phyloP scores from a whole-genome alignment of 2,113 vertebrate genomes.

The Lophius piscatorius region DNA sequence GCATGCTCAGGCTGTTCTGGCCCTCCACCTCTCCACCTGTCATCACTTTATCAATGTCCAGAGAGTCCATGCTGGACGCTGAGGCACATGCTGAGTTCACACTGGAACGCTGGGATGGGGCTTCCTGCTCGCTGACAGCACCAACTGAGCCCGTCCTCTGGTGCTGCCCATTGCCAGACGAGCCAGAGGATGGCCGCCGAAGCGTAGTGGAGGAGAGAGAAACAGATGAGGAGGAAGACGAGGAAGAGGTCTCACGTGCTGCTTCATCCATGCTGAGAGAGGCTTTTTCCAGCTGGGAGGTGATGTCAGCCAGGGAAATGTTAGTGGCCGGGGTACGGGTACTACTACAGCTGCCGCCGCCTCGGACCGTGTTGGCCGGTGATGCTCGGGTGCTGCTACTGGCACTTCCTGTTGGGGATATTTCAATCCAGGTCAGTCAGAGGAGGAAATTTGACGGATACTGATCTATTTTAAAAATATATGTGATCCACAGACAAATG shows the following conservation, averaged over 20 bases:
- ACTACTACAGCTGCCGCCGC: constrained; percentile 76
- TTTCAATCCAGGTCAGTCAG: neutral
- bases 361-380: constrained; percentile 87
- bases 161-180: constrained; percentile 83
- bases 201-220: constrained; percentile 76
- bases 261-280: constrained; percentile 99
- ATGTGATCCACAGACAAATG: too few relatives aligned
- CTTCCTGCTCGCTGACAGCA: constrained; percentile 90
- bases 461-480: too few relatives aligned
- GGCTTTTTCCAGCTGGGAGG: constrained; percentile 95
- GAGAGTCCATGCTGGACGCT: constrained; percentile 95
- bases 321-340: constrained; percentile 84
- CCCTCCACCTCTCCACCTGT: constrained; percentile 42
- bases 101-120: constrained; percentile 89
- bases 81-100: constrained; percentile 86
- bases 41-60: constrained; percentile 91
- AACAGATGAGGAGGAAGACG: constrained; percentile 76
- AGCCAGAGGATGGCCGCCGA: constrained; percentile 71
- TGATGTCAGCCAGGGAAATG: constrained; percentile 96
- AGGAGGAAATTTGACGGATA: too few relatives aligned
- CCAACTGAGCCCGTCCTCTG: constrained; percentile 91
- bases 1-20: constrained; percentile 31
- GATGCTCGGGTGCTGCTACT: constrained; percentile 86
- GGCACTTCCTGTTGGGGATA: constrained; percentile 69
- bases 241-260: constrained; percentile 85